These are phyloP conservation scores for Drosophila asahinai DNA, from an alignment of 1,140 invertebrate species.

Conservation along the genomic window DNA sequence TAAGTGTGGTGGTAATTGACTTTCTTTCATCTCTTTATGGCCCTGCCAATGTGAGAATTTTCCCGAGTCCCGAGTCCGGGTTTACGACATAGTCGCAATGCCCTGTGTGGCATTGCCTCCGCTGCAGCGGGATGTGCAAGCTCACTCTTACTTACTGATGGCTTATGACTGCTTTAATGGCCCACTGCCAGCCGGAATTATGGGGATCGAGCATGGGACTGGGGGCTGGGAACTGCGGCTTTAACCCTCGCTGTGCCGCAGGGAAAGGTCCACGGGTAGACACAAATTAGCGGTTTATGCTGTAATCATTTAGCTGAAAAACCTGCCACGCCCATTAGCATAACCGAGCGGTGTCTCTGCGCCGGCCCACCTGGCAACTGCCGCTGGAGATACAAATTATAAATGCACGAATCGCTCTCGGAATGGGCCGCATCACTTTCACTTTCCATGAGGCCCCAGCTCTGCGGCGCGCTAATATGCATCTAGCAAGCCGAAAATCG, in stretches of 20 bases:
- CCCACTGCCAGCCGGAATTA: slow-evolving; percentile 25
- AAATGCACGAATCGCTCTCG: slow-evolving; percentile 68
- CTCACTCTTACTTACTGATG: slow-evolving; percentile 48
- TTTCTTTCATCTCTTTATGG: slow-evolving; percentile 33
- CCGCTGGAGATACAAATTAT: slow-evolving; percentile 69
- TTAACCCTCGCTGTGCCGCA: slow-evolving; percentile 13
- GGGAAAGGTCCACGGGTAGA: slow-evolving; percentile 43
- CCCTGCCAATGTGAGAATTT: slow-evolving; percentile 32
- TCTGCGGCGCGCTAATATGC: slow-evolving; percentile 59
- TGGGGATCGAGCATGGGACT: slow-evolving; percentile 21
- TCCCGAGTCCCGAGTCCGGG: not conserved
- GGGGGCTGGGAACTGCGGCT: slow-evolving; percentile 36
- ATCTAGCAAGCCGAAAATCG: slow-evolving; percentile 46
- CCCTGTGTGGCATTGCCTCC: slow-evolving; percentile 3
- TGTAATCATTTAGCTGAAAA: slow-evolving; percentile 67
- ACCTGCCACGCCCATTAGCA: slow-evolving; percentile 65
- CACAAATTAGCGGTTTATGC: slow-evolving; percentile 52
- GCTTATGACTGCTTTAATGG: slow-evolving; percentile 45
- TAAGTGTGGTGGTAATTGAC: slow-evolving; percentile 29
- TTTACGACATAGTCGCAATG: slow-evolving; percentile 36
- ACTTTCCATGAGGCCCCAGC: slow-evolving; percentile 58
- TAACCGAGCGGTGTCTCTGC: slow-evolving; percentile 34
- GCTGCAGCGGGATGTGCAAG: slow-evolving; percentile 28
- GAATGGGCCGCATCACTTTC: slow-evolving; percentile 65
- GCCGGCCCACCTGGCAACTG: slow-evolving; percentile 64